Base-by-base conservation (phyloP, 2,888 invertebrate species). In the Oegoconia quadripuncta region DNA sequence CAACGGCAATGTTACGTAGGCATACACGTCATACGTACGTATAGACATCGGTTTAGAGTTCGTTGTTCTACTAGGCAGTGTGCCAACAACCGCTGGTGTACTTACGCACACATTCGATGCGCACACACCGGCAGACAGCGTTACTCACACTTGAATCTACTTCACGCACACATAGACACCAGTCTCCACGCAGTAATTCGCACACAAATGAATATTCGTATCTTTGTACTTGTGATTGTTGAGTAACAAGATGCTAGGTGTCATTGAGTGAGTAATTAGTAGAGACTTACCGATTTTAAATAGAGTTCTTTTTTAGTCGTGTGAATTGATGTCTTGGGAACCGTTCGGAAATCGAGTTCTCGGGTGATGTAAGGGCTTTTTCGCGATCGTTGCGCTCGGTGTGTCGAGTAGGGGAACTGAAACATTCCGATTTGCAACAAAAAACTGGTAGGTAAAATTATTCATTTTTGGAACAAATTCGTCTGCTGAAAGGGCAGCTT, bases 51-150 rank as follows among this genome's bases (percentile, higher is more conserved):
- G 76, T 74, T 75, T 34, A 52, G 70, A 80, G 87, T 79, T 84
- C 86, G 74, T 84, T 77, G 87, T 76, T 74, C 86, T 50, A 87
- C 66, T 87, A 76, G 87, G 87, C 87, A 87, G 68, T 87, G 64
- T 84, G 87, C 87, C 87, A 87, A 86, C 65, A 80, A 62, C 79
- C 79, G 67, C 57, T 56, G 59, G 64, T 53, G 59, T 46, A 58
- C 68, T 52, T 72, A 69, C 52, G 46, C 57, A 55, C 67, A 67
- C 75, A 47, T 13, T 42, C 25, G 17, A n/a, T 47, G 52, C 33
- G 50, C 61, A 46, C 63, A 60, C 55, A 56, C 58, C 39, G 49
- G 49, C 48, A 43, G 50, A 49, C 47, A 53, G n/a, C n/a, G n/a
- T n/a, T 62, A 53, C 66, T 60, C 61, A 59, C 57, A 50, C 28